Percentiles rank a stretch among this genome's conserved stretches.
Conservation (phyloP, 2,113 vertebrate species). For the Prinia subflava region DNA sequence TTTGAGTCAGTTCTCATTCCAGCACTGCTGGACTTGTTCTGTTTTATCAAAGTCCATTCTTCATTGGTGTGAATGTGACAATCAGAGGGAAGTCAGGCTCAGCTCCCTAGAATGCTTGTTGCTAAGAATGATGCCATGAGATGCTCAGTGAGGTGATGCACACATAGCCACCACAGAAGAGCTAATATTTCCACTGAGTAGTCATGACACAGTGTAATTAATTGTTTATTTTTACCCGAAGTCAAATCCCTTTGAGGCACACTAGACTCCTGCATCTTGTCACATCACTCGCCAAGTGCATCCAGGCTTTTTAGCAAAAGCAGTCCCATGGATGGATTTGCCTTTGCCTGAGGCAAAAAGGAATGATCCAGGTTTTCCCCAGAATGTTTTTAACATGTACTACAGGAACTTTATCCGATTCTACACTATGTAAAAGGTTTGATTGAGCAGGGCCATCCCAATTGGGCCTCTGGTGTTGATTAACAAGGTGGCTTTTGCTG, state of each 20-base stretch:
- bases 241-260: not conserved
- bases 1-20: not conserved
- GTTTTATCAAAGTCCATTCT: not conserved
- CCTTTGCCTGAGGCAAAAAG: not conserved
- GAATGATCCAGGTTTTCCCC: not conserved
- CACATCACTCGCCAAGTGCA: not conserved
- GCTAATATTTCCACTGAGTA: too few relatives aligned
- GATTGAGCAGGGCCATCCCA: not conserved
- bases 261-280: not conserved
- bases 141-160: not conserved
- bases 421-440: not conserved
- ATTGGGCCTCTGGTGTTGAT: not conserved
- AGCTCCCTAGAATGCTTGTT: not conserved
- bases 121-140: not conserved
- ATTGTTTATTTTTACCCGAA: not conserved
- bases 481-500: not conserved
- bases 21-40: not conserved
- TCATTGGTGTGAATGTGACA: not conserved
- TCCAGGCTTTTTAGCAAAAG: not conserved
- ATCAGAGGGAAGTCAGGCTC: not conserved
- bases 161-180: fast-evolving
- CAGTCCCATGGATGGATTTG: not conserved
- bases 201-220: not conserved
- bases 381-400: not conserved
- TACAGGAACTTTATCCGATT: not conserved